Evolutionary conservation across 92 coral and sea anemone species (phyloP).

Genomic region (Epizoanthus illoricatus): DNA sequence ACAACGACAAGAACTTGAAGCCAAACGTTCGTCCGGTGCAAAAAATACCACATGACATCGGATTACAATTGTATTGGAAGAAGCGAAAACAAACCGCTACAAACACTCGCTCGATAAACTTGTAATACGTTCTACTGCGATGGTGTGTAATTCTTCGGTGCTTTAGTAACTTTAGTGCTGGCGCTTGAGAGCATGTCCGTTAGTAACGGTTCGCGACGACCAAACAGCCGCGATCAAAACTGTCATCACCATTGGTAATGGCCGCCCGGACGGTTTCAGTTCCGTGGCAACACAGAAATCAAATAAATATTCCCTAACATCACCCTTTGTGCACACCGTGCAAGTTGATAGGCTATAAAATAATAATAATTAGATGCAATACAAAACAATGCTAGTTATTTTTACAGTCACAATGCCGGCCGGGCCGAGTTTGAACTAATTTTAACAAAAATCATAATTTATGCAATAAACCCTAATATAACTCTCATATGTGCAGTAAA

Average conservation of each 20-base stretch:
- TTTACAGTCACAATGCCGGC: neutral
- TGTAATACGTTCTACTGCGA: no score
- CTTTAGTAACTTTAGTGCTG: neutral
- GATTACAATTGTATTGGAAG: no score
- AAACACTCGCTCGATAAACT: no score
- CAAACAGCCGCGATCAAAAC: neutral
- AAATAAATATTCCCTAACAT: neutral
- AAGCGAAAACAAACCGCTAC: no score
- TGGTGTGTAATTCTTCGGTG: no score
- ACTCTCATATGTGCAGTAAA: no score
- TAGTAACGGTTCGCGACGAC: neutral
- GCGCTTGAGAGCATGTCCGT: neutral
- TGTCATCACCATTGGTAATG: neutral
- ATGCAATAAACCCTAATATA: no score
- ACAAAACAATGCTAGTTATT: neutral
- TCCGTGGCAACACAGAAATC: constrained; percentile 10
- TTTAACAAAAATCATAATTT: no score
- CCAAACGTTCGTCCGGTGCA: no score
- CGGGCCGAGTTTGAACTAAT: neutral
- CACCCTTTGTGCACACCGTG: neutral
- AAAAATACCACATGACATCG: no score
- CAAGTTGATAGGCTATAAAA: neutral
- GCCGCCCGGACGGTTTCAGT: neutral
- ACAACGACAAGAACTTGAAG: no score
- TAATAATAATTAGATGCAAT: neutral